A percentile compares a stretch with the other conserved stretches of the same genome.
Conservation (phyloP, 2,797 vertebrate species). For the Anas flavirostris region DNA sequence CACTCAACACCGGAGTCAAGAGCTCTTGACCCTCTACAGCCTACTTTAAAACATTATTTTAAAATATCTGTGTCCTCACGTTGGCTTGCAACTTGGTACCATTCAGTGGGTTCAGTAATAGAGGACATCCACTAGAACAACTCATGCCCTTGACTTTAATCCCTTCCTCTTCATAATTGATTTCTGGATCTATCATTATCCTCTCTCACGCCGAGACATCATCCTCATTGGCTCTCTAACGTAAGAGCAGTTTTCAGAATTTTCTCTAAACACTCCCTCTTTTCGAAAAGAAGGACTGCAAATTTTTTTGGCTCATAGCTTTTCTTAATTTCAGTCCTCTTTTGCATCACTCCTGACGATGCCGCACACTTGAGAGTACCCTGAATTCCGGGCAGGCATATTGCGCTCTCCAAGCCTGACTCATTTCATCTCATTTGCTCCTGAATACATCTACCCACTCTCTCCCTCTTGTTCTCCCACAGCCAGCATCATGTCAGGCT, state of each 20-base stretch:
- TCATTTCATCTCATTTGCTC: neutral
- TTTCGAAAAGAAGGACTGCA: neutral
- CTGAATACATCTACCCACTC: neutral
- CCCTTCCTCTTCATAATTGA: neutral
- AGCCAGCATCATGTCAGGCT: neutral
- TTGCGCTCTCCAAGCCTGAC: neutral
- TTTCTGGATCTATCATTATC: neutral
- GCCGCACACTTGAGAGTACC: rapidly evolving
- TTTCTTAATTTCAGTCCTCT: neutral
- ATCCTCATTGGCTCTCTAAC: neutral
- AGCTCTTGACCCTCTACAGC: neutral
- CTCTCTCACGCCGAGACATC: neutral
- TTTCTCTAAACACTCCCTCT: neutral
- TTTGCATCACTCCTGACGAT: neutral
- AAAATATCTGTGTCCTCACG: rapidly evolving
- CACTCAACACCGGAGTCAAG: rapidly evolving
- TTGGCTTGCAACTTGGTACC: neutral
- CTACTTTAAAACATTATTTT: neutral
- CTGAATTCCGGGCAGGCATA: neutral
- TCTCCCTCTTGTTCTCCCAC: neutral
- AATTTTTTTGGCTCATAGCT: neutral
- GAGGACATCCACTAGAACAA: neutral
- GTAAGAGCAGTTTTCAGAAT: neutral
- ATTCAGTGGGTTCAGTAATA: neutral
- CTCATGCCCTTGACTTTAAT: neutral